These are phyloP conservation scores for Rhinoderma darwinii DNA, from an alignment of 2,113 vertebrate genomes.

Conservation along the genomic window DNA sequence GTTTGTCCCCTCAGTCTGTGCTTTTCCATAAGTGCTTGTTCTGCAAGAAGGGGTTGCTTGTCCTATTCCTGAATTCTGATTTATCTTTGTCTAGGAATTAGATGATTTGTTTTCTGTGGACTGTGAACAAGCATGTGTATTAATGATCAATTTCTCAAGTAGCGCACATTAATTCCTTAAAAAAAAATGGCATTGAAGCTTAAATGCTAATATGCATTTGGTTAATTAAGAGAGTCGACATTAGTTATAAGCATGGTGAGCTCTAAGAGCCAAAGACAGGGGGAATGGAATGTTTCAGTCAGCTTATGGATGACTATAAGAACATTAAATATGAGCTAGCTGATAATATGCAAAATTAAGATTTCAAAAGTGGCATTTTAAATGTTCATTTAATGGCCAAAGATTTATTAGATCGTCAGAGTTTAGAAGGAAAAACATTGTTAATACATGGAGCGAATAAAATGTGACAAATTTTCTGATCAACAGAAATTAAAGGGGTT, in stretches of 20 bases:
- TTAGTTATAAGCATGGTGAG: constrained; percentile 71
- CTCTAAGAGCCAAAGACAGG: constrained; percentile 64
- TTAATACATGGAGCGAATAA: constrained; percentile 74
- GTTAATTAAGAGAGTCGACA: constrained; percentile 78
- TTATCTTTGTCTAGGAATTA: constrained; percentile 51
- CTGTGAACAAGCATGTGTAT: constrained; percentile 65
- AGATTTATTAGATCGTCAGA: constrained; percentile 80
- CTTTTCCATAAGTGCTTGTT: background rate
- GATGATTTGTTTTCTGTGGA: constrained; percentile 54
- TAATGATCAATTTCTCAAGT: constrained; percentile 59
- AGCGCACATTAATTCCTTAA: constrained; percentile 61
- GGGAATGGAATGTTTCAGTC: constrained; percentile 68
- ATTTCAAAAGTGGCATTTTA: constrained; percentile 78
- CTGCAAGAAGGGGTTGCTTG: constrained; percentile 17
- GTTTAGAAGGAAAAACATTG: constrained; percentile 76
- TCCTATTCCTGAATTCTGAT: constrained; percentile 44
- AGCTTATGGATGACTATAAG: constrained; percentile 73
- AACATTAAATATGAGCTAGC: constrained; percentile 69
- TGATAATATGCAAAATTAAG: constrained; percentile 80
- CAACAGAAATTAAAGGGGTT: no score
- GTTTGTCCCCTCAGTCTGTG: background rate
- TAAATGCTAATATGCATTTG: constrained; percentile 72
- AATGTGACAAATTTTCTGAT: no score
- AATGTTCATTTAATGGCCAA: constrained; percentile 78
- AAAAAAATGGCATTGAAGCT: constrained; percentile 69